These are phyloP conservation scores for Gymnothorax javanicus DNA, from an alignment of 2,797 vertebrate genomes.

Conservation along the genomic window DNA sequence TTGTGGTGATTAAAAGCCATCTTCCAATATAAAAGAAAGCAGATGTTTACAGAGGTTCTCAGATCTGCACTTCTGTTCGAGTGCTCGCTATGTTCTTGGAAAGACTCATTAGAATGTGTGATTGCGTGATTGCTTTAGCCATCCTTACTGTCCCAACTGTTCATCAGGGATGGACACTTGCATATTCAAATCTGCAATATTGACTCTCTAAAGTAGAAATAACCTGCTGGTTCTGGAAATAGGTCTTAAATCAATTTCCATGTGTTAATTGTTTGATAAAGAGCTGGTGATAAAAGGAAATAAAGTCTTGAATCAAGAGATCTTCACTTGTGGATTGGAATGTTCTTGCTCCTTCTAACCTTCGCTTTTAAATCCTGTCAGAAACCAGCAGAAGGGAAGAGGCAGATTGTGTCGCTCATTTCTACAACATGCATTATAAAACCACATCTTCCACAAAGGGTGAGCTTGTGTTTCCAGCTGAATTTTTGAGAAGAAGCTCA, in stretches of 20 bases:
- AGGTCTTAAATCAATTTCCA: background rate
- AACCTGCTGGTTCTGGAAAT: background rate
- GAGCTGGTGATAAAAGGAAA: background rate
- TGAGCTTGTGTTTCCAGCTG: too few relatives aligned
- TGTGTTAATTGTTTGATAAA: background rate
- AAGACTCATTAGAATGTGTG: background rate
- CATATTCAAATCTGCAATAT: background rate
- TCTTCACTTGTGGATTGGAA: too few relatives aligned
- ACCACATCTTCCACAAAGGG: too few relatives aligned
- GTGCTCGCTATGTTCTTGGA: background rate
- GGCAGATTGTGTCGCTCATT: too few relatives aligned
- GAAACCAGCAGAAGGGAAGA: too few relatives aligned
- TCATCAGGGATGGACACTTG: background rate
- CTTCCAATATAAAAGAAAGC: slow-evolving; percentile 46
- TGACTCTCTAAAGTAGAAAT: background rate
- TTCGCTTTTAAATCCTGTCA: too few relatives aligned
- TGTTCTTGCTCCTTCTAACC: too few relatives aligned
- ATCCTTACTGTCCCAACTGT: background rate
- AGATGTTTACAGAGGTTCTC: background rate
- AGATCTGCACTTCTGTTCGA: background rate
- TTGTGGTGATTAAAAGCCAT: background rate
- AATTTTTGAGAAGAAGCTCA: too few relatives aligned
- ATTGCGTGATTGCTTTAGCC: background rate
- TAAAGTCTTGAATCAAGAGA: too few relatives aligned
- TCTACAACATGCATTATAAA: too few relatives aligned